A percentile compares a stretch with the other conserved stretches of the same genome.
These are phyloP conservation scores for Acrocephalus scirpaceus DNA, from an alignment of 2,797 vertebrate genomes.

Conservation along the genomic window DNA sequence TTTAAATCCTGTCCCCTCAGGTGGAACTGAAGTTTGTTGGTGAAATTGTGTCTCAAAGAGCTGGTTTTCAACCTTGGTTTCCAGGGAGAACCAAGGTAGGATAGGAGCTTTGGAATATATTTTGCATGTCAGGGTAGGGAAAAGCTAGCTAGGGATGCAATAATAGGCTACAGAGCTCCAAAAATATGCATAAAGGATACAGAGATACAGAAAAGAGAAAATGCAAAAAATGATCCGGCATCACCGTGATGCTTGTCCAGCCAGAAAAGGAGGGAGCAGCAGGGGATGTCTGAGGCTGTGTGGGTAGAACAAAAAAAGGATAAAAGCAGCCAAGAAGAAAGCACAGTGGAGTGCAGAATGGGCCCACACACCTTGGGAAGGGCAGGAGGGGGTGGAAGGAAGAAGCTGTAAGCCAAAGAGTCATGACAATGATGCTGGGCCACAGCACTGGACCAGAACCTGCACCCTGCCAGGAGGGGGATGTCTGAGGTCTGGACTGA, in stretches of 20 bases:
- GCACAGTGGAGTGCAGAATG: background rate
- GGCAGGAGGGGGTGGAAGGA: background rate
- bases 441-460: background rate
- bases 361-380: background rate
- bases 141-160: background rate
- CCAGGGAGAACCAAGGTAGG: background rate
- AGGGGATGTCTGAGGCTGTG: background rate
- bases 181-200: background rate
- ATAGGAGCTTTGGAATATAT: background rate
- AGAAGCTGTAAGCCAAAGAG: background rate
- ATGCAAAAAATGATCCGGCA: accelerated
- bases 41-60: background rate
- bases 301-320: background rate
- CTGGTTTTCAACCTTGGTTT: background rate
- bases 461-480: background rate
- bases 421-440: background rate
- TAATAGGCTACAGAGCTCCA: background rate
- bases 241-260: background rate
- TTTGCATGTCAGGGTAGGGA: background rate
- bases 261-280: background rate
- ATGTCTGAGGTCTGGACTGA: background rate
- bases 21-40: background rate
- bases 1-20: background rate
- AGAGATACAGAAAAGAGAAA: background rate
- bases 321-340: background rate